A percentile compares a stretch with the other conserved stretches of the same genome.
Conservation (phyloP, 2,888 invertebrate genomes). For the Lepidocyrtoides sp. region DNA sequence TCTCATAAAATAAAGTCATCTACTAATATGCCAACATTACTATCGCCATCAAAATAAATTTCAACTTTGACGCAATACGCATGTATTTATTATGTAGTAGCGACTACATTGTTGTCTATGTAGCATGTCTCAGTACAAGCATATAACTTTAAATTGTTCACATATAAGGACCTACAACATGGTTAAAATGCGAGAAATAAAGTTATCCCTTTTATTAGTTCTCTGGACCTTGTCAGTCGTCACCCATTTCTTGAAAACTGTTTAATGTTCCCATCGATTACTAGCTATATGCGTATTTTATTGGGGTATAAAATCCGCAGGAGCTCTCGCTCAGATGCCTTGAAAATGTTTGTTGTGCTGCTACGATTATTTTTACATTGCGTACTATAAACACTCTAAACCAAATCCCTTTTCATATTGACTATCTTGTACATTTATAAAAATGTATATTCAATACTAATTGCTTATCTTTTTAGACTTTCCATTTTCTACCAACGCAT, state of each 20-base stretch:
- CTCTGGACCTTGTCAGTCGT: constrained; percentile 83
- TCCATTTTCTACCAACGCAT: too few species aligned
- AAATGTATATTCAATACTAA: neutral
- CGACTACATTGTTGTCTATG: too few species aligned
- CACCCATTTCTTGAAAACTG: constrained; percentile 80
- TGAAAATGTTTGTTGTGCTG: constrained; percentile 57
- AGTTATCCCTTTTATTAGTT: neutral
- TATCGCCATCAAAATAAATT: too few species aligned
- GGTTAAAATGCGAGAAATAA: constrained; percentile 38
- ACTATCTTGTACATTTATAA: neutral
- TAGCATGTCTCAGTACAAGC: too few species aligned
- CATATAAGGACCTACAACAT: neutral
- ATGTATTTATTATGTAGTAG: too few species aligned
- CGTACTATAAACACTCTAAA: constrained; percentile 20
- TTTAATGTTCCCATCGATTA: constrained; percentile 79
- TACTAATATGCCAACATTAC: too few species aligned
- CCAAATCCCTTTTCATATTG: neutral
- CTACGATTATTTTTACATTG: constrained; percentile 44
- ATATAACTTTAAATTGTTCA: too few species aligned
- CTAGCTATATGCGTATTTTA: constrained; percentile 72
- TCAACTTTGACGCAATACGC: neutral
- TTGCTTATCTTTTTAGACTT: neutral
- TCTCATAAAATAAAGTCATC: too few species aligned
- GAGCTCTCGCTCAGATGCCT: constrained; percentile 43
- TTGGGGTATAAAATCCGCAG: constrained; percentile 73